A percentile compares a stretch with the other conserved stretches of the same genome.
Evolutionary conservation across 30 jellyfish, hydroid and myxozoan genomes (phyloP).

Genomic region (Nemopilema nomurai): DNA sequence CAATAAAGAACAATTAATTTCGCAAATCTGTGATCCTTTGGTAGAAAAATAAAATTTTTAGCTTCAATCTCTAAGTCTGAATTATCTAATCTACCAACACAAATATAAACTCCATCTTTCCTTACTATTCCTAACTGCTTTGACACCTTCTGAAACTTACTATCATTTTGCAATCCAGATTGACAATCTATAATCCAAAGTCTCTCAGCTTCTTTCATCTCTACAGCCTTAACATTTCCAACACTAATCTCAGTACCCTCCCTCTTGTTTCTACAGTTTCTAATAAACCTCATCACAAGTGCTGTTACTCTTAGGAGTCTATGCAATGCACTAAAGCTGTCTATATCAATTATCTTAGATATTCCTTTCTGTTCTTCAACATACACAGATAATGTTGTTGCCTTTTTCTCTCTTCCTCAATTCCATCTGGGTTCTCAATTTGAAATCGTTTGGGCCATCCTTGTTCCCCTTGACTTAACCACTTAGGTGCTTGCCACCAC

Average conservation of each 20-base stretch:
- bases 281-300: slow-evolving; percentile 18
- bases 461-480: slow-evolving; percentile 23
- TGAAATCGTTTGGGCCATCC: slow-evolving; percentile 15
- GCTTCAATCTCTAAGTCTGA: slow-evolving; percentile 47
- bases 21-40: slow-evolving; percentile 43
- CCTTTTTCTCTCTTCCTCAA: slow-evolving; percentile 9
- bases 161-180: background rate
- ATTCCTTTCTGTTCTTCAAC: background rate
- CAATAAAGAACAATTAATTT: slow-evolving; percentile 30
- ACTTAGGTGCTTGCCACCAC: slow-evolving; percentile 48
- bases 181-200: slow-evolving; percentile 46
- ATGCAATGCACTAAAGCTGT: slow-evolving; percentile 14
- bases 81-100: slow-evolving; percentile 40
- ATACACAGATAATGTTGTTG: background rate
- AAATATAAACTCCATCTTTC: slow-evolving; percentile 34
- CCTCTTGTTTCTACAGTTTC: slow-evolving; percentile 20
- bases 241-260: slow-evolving; percentile 8
- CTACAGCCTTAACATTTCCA: slow-evolving; percentile 20
- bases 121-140: slow-evolving; percentile 15
- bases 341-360: slow-evolving; percentile 19
- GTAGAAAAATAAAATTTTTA: slow-evolving; percentile 35
- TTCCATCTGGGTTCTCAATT: background rate
- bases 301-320: slow-evolving; percentile 57
- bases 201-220: slow-evolving; percentile 35
- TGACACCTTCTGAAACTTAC: slow-evolving; percentile 15